Evolutionary conservation across 2,113 vertebrate genomes (phyloP).

Genomic region (Eolophus roseicapilla): DNA sequence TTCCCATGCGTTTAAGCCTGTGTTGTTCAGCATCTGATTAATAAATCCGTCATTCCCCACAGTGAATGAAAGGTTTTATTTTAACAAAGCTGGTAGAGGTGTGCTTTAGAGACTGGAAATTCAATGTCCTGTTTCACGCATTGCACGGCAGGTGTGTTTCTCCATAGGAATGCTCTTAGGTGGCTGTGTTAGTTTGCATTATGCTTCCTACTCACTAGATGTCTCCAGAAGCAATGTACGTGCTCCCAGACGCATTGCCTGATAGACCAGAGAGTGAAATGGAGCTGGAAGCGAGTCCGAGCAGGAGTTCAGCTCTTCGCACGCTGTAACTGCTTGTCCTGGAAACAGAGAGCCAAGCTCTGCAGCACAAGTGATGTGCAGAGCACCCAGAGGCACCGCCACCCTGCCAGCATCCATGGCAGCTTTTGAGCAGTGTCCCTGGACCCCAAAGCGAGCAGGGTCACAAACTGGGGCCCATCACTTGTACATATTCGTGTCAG

Average conservation of each 20-base stretch:
- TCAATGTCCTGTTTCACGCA: accelerated
- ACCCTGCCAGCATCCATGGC: not conserved
- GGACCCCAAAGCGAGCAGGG: not conserved
- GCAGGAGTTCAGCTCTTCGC: not conserved
- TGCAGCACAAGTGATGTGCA: not conserved
- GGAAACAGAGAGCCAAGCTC: not conserved
- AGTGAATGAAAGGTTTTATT: not conserved
- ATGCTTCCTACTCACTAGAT: constrained; percentile 14
- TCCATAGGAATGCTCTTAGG: not conserved
- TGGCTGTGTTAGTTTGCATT: not conserved
- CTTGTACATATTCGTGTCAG: not conserved
- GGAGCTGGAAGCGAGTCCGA: not conserved
- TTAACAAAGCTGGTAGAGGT: not conserved
- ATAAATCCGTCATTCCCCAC: too few species aligned
- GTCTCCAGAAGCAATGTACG: not conserved
- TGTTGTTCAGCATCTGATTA: not conserved
- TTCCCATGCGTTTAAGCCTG: not conserved
- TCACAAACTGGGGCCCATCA: not conserved
- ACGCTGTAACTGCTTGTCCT: not conserved
- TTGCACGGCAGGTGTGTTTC: not conserved
- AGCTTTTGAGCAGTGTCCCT: not conserved
- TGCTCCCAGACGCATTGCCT: accelerated
- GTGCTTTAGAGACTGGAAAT: not conserved
- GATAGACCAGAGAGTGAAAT: not conserved
- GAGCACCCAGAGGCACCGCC: not conserved